Evolutionary conservation across 2,888 invertebrate genomes (phyloP).

Genomic region (Eilema griseolum): DNA sequence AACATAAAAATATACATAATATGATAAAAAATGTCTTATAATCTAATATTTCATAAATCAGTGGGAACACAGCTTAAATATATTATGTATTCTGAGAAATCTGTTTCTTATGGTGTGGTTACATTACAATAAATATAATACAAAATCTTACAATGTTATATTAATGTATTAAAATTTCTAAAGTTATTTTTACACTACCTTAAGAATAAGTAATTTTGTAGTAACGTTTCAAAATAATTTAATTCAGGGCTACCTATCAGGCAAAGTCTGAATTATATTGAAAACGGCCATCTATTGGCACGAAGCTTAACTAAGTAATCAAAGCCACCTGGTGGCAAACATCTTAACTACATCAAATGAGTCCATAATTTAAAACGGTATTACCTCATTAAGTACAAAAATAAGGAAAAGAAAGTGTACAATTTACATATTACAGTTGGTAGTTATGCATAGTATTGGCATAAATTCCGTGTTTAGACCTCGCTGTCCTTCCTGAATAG

Average conservation of each 20-base stretch:
- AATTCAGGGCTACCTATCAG: slow-evolving; percentile 55
- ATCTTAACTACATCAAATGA: slow-evolving; percentile 8
- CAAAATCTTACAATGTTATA: slow-evolving; percentile 36
- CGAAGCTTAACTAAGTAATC: slow-evolving; percentile 26
- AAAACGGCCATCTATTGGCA: slow-evolving; percentile 20
- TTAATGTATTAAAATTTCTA: slow-evolving; percentile 30
- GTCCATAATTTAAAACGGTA: slow-evolving; percentile 1
- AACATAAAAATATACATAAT: background rate
- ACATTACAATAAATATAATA: slow-evolving; percentile 31
- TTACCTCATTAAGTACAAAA: slow-evolving; percentile 12
- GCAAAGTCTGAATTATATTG: slow-evolving; percentile 28
- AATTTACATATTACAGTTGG: slow-evolving; percentile 80
- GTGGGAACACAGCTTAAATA: slow-evolving; percentile 1
- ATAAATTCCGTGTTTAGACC: slow-evolving; percentile 88
- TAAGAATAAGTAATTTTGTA: slow-evolving; percentile 18
- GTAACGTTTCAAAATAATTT: slow-evolving; percentile 41
- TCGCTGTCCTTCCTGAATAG: slow-evolving; percentile 90
- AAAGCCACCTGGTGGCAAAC: slow-evolving; percentile 17
- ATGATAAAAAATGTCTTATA: background rate
- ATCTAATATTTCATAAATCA: background rate
- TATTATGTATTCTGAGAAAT: background rate
- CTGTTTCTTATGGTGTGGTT: slow-evolving; percentile 7
- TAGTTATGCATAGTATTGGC: slow-evolving; percentile 91
- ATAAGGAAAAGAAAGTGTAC: slow-evolving; percentile 1
- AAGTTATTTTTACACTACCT: slow-evolving; percentile 43